These are phyloP conservation scores for Alca torda DNA, from an alignment of 2,797 vertebrate genomes.

Conservation along the genomic window DNA sequence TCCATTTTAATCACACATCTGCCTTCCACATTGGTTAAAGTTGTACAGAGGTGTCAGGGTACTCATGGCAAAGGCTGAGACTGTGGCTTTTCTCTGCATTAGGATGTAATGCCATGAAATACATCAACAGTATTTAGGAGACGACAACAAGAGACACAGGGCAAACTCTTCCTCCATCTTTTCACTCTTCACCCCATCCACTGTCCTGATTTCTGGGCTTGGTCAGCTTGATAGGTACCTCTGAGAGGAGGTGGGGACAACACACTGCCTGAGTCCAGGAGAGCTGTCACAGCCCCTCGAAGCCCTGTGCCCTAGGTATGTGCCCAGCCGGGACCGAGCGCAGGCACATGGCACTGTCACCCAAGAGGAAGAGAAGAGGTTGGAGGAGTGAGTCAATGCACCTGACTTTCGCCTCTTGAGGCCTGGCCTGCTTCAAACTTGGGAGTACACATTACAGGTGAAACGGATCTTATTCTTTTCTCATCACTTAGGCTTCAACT, in stretches of 20 bases:
- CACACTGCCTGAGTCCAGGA: background rate
- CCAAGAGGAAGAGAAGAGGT: background rate
- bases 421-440: background rate
- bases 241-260: background rate
- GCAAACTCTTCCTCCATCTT: background rate
- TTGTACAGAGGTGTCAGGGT: background rate
- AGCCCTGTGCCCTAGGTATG: accelerated
- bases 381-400: background rate
- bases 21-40: background rate
- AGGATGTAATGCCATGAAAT: background rate
- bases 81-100: background rate
- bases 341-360: accelerated
- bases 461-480: background rate
- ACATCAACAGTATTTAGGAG: background rate
- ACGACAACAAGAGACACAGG: background rate
- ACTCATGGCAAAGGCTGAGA: background rate
- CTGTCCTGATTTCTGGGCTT: background rate
- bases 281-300: background rate
- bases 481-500: background rate
- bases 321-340: accelerated
- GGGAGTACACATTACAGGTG: background rate
- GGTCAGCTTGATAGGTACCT: background rate
- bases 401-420: background rate
- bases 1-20: background rate
- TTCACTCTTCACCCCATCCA: background rate